These are phyloP conservation scores for Oreortyx pictus DNA, from an alignment of 2,797 vertebrate genomes.

Conservation along the genomic window DNA sequence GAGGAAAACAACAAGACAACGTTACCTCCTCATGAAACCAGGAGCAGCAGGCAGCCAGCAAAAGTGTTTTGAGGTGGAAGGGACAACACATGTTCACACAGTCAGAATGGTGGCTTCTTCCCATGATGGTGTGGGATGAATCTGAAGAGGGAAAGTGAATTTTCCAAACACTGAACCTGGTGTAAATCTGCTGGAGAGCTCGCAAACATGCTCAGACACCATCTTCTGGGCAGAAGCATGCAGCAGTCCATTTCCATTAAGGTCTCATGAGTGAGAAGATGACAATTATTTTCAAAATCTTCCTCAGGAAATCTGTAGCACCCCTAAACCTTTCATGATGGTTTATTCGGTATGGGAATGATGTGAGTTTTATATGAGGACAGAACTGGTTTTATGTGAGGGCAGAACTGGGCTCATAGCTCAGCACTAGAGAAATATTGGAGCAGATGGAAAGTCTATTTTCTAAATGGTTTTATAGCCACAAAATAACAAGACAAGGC, in stretches of 20 bases:
- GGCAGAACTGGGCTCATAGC: background rate
- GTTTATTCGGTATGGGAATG: background rate
- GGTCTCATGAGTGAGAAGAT: background rate
- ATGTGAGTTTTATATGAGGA: background rate
- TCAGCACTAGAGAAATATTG: background rate
- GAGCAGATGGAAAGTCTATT: background rate
- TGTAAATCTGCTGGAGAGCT: background rate
- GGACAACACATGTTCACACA: background rate
- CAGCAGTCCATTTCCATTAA: background rate
- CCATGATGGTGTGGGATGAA: rapidly evolving
- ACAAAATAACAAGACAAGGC: background rate
- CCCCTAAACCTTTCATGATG: background rate
- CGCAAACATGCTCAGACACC: background rate
- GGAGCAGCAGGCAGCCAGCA: background rate
- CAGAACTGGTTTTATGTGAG: background rate
- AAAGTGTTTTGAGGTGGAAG: rapidly evolving
- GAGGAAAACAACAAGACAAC: background rate
- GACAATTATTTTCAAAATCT: rapidly evolving
- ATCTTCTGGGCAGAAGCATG: background rate
- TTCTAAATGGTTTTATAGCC: background rate
- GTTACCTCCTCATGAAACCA: background rate
- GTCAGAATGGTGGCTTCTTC: background rate
- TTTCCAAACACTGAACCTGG: background rate
- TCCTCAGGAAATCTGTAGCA: background rate
- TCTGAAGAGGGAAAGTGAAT: background rate